phyloP scores from a whole-genome alignment of 2,888 invertebrate species.

The Caenorhabditis sp. region DNA sequence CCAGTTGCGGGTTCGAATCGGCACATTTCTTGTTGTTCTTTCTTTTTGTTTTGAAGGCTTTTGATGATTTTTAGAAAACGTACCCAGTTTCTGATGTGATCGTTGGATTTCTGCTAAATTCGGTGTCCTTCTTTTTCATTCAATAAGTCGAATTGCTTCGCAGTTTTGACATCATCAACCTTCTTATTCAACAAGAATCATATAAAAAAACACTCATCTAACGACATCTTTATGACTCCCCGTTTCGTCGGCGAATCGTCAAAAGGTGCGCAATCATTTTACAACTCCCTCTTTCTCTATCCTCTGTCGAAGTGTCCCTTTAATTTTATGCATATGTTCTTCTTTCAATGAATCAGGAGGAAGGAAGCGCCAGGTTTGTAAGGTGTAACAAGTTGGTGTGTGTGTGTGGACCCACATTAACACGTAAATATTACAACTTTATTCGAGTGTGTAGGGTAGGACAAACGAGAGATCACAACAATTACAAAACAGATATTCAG shows the following conservation, averaged over 20 bases:
- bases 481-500: slow-evolving; percentile 1
- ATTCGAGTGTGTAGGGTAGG: neutral
- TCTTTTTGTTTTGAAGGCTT: too few relatives aligned
- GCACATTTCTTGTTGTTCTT: too few relatives aligned
- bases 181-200: neutral
- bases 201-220: neutral
- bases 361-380: neutral
- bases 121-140: too few relatives aligned
- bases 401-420: slow-evolving; percentile 47
- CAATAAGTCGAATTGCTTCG: too few relatives aligned
- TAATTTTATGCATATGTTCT: slow-evolving; percentile 9
- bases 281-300: neutral
- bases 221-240: neutral
- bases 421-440: slow-evolving; percentile 57
- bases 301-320: neutral
- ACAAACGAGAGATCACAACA: slow-evolving; percentile 46
- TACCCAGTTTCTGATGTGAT: too few relatives aligned
- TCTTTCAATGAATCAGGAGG: neutral
- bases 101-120: too few relatives aligned
- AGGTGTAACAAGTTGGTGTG: slow-evolving; percentile 56
- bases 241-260: neutral
- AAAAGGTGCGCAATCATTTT: slow-evolving; percentile 4
- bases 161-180: too few relatives aligned
- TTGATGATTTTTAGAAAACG: too few relatives aligned
- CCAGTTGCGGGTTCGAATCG: too few relatives aligned